Evolutionary conservation across 2,888 invertebrate genomes (phyloP).

Genomic region (Nycteola revayana): DNA sequence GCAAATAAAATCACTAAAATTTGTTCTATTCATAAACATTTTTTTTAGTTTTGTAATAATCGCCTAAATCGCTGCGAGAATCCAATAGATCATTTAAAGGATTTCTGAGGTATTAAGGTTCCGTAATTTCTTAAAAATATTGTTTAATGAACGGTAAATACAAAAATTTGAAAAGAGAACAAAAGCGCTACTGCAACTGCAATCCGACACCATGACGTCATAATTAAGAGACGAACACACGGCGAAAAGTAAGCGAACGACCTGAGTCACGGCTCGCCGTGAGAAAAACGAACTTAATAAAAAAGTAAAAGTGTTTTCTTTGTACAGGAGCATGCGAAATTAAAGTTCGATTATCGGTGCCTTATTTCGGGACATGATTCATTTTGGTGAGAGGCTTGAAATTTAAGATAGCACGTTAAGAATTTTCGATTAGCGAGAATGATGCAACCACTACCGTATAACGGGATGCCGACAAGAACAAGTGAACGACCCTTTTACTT

Average conservation of each 20-base stretch:
- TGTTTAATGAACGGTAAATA: too few species aligned
- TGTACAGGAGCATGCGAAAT: constrained; percentile 65
- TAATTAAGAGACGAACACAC: constrained; percentile 64
- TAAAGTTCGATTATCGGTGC: constrained; percentile 63
- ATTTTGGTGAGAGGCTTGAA: constrained; percentile 64
- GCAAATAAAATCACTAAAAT: too few species aligned
- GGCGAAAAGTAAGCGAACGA: constrained; percentile 45
- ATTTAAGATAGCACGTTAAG: constrained; percentile 64
- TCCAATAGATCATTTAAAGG: too few species aligned
- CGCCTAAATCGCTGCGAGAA: too few species aligned
- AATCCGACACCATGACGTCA: constrained; percentile 64
- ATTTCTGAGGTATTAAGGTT: too few species aligned
- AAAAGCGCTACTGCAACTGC: constrained; percentile 33
- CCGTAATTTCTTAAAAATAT: constrained; percentile 61
- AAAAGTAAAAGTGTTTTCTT: constrained; percentile 80
- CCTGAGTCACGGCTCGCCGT: constrained; percentile 65
- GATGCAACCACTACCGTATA: constrained; percentile 57
- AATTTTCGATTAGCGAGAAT: constrained; percentile 69
- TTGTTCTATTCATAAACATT: too few species aligned
- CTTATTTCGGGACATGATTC: constrained; percentile 71
- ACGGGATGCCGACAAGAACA: constrained; percentile 49
- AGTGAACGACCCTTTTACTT: constrained; percentile 48
- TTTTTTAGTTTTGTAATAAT: too few species aligned
- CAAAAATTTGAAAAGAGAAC: constrained; percentile 52
- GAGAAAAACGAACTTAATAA: constrained; percentile 63